Percentiles rank a stretch among this genome's conserved stretches.
These are phyloP conservation scores for Vesta saturnalis DNA, from an alignment of 2,888 invertebrate genomes.

Conservation along the genomic window DNA sequence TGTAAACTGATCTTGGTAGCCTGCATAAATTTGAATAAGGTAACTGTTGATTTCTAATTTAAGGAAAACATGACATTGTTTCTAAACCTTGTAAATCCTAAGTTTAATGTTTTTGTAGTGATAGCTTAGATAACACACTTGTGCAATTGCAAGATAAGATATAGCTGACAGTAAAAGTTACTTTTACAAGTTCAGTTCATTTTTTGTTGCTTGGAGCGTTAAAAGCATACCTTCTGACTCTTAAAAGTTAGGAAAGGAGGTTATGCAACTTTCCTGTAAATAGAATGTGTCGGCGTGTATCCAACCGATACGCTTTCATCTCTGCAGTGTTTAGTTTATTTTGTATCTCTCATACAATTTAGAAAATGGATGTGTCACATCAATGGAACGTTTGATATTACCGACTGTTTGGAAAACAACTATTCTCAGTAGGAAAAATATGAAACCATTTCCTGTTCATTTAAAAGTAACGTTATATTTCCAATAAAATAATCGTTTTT, in stretches of 20 bases:
- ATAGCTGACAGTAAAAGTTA: slow-evolving; percentile 28
- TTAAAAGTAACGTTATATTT: no score
- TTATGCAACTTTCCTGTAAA: slow-evolving; percentile 43
- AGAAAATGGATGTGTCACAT: background rate
- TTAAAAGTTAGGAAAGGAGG: slow-evolving; percentile 38
- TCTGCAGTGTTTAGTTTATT: background rate
- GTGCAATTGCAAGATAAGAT: slow-evolving; percentile 19
- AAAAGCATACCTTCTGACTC: slow-evolving; percentile 42
- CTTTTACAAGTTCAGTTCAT: slow-evolving; percentile 23
- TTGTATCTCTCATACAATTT: background rate
- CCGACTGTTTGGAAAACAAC: background rate
- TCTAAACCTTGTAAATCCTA: slow-evolving; percentile 14
- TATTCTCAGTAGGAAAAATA: background rate
- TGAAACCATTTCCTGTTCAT: background rate
- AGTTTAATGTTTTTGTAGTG: background rate
- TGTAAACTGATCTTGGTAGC: slow-evolving; percentile 1
- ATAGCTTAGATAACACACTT: background rate
- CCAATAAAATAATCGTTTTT: no score
- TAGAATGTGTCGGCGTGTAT: slow-evolving; percentile 38
- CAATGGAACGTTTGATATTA: background rate
- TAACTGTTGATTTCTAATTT: slow-evolving; percentile 18
- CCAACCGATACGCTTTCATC: slow-evolving; percentile 23
- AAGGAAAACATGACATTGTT: slow-evolving; percentile 7
- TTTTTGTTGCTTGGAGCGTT: slow-evolving; percentile 37
- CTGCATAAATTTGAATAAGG: slow-evolving; percentile 22